Percentiles rank a stretch among this genome's conserved stretches.
Evolutionary conservation across 1,140 invertebrate species (phyloP).

Genomic region (Ceratina calcarata): DNA sequence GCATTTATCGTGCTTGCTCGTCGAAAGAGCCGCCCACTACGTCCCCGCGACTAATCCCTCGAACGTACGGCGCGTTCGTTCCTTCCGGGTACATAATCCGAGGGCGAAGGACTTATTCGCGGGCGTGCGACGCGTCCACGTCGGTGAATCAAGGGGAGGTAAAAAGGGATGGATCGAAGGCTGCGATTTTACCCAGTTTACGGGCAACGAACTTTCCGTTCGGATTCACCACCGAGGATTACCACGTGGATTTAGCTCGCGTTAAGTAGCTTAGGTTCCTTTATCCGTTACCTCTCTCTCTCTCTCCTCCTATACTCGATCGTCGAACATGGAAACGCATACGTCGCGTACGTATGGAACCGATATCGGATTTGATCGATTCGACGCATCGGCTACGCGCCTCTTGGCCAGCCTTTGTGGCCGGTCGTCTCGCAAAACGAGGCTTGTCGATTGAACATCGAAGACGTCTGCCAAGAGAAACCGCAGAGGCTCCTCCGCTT

Average conservation of each 20-base stretch:
- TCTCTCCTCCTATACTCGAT: neutral
- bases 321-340: constrained; percentile 15
- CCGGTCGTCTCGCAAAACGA: neutral
- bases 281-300: constrained; percentile 1
- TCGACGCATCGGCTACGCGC: neutral
- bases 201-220: constrained; percentile 56
- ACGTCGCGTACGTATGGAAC: neutral
- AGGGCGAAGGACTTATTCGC: too few relatives aligned
- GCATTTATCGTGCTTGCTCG: neutral
- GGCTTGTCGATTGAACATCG: neutral
- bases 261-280: constrained; percentile 58
- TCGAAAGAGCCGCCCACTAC: constrained; percentile 10
- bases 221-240: constrained; percentile 56
- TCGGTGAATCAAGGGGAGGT: too few relatives aligned
- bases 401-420: neutral
- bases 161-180: neutral
- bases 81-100: too few relatives aligned
- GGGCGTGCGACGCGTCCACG: too few relatives aligned
- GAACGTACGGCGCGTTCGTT: too few relatives aligned
- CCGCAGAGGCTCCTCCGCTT: too few relatives aligned
- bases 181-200: constrained; percentile 24
- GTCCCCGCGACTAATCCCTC: neutral
- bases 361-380: constrained; percentile 25
- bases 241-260: constrained; percentile 58
- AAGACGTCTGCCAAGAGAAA: neutral